Conservation (phyloP, 2,797 vertebrate genomes). For the Oophaga sylvatica region DNA sequence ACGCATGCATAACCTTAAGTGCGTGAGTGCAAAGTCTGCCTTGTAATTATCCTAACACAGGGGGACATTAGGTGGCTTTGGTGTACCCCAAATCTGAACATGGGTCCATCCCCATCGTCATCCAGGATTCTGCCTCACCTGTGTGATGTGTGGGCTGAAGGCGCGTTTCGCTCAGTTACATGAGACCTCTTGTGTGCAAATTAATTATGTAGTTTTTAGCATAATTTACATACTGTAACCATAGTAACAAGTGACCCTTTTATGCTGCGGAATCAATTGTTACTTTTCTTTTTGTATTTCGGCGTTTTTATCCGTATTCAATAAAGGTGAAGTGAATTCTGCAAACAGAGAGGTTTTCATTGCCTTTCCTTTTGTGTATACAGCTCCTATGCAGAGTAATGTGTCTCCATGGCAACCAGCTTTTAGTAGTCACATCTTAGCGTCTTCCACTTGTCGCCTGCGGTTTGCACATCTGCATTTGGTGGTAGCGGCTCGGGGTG, state of each 20-base stretch:
- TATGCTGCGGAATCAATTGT: background rate
- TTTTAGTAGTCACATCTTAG: no score
- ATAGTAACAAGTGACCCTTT: background rate
- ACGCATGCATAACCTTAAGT: background rate
- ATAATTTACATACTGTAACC: background rate
- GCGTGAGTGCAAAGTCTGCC: no score
- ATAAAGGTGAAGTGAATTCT: background rate
- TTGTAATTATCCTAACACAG: no score
- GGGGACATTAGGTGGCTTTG: no score
- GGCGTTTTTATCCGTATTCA: background rate
- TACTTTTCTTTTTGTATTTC: background rate
- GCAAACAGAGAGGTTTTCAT: background rate
- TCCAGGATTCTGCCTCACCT: no score
- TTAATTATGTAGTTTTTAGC: background rate
- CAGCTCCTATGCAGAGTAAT: background rate
- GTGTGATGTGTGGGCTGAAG: no score
- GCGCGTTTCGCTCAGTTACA: background rate
- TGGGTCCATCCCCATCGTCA: no score
- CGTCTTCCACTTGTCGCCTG: no score
- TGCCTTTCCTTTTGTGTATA: background rate
- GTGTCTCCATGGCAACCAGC: background rate
- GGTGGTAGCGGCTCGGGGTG: no score
- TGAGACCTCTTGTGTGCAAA: background rate
- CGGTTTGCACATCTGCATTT: no score
- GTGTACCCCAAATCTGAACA: no score